Percentiles rank a stretch among this genome's conserved stretches.
phyloP scores from a whole-genome alignment of 2,888 invertebrate genomes.

The Allygus modestus region DNA sequence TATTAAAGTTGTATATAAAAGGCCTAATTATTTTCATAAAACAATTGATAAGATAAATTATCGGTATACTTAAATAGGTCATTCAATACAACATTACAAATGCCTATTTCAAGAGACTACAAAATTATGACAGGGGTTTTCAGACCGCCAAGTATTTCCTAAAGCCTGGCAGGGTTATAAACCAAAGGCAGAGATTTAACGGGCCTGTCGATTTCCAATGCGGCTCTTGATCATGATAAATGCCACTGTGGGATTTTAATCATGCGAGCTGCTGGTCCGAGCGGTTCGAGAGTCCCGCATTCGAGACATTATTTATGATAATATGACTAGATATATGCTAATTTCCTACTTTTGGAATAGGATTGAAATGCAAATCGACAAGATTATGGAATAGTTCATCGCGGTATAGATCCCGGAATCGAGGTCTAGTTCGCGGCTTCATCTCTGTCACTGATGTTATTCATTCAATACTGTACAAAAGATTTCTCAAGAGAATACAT shows the following conservation, averaged over 20 bases:
- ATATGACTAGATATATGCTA: conserved; percentile 30
- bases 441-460: not conserved
- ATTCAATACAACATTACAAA: too few relatives aligned
- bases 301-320: not conserved
- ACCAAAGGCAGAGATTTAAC: too few relatives aligned
- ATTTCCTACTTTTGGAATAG: conserved; percentile 12
- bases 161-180: too few relatives aligned
- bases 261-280: not conserved
- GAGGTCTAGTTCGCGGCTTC: conserved; percentile 6
- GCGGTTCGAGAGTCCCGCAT: conserved; percentile 1
- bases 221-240: not conserved
- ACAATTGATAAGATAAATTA: too few relatives aligned
- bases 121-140: too few relatives aligned
- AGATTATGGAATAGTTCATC: conserved; percentile 7
- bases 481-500: conserved; percentile 15
- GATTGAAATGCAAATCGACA: conserved; percentile 15
- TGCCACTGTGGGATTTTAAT: conserved; percentile 5
- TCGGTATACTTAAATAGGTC: too few relatives aligned
- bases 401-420: conserved; percentile 27
- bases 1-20: too few relatives aligned
- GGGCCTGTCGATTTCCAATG: not conserved
- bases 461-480: not conserved
- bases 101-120: too few relatives aligned
- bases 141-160: too few relatives aligned
- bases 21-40: too few relatives aligned